phyloP scores from a whole-genome alignment of 2,888 invertebrate species.

The Penaeus monodon region DNA sequence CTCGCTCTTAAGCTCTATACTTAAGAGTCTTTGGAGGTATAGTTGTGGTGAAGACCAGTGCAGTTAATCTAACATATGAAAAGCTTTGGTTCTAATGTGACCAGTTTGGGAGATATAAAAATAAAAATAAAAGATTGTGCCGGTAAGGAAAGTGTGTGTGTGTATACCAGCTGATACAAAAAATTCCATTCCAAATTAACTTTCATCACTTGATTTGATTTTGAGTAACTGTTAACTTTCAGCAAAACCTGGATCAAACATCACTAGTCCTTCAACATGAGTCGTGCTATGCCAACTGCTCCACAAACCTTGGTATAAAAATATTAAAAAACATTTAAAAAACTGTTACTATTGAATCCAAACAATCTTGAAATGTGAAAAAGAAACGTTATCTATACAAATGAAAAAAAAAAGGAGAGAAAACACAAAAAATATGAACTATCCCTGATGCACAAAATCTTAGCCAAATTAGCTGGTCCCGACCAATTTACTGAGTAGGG shows the following conservation, averaged over 20 bases:
- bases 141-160: not conserved
- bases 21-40: constrained; percentile 19
- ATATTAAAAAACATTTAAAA: not conserved
- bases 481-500: too few relatives aligned
- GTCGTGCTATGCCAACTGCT: not conserved
- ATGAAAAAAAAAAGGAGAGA: too few relatives aligned
- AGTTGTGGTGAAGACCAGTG: constrained; percentile 20
- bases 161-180: constrained; percentile 13
- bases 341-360: constrained; percentile 1
- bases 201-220: not conserved
- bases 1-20: constrained; percentile 17
- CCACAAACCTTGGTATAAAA: too few relatives aligned
- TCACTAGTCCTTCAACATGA: constrained; percentile 3
- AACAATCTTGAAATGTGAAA: not conserved
- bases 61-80: not conserved
- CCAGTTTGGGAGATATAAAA: constrained; percentile 8
- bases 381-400: not conserved
- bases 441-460: too few relatives aligned
- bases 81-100: constrained; percentile 40
- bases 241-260: constrained; percentile 6
- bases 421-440: too few relatives aligned
- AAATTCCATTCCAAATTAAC: not conserved
- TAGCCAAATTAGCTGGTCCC: too few relatives aligned
- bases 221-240: constrained; percentile 13
- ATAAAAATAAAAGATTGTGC: not conserved